phyloP scores from a whole-genome alignment of 2,888 invertebrate genomes.

The Sceliomorpha sp. region DNA sequence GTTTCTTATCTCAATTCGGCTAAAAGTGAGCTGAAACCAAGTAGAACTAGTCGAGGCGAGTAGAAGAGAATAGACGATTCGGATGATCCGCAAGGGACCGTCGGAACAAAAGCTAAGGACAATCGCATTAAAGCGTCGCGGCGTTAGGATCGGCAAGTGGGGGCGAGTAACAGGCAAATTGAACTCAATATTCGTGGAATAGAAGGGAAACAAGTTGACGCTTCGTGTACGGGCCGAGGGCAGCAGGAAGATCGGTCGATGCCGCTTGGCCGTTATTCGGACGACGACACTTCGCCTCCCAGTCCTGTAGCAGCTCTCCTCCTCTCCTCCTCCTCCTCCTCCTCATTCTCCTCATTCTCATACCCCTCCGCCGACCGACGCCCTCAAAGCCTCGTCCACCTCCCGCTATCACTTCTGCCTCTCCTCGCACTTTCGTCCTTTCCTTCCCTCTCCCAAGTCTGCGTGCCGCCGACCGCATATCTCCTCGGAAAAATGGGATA shows the following conservation, averaged over 20 bases:
- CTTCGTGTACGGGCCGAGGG: constrained; percentile 72
- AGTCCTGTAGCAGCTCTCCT: constrained; percentile 66
- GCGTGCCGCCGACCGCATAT: constrained; percentile 65
- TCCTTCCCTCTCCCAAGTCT: constrained; percentile 64
- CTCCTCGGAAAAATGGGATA: constrained; percentile 54
- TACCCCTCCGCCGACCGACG: constrained; percentile 56
- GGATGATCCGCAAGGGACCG: constrained; percentile 61
- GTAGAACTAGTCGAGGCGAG: constrained; percentile 34
- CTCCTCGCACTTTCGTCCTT: constrained; percentile 59
- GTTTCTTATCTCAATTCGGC: constrained; percentile 36
- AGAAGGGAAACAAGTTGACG: constrained; percentile 80
- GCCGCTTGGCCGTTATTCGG: constrained; percentile 81
- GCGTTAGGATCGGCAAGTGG: constrained; percentile 55
- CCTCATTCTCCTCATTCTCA: constrained; percentile 54
- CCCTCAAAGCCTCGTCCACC: constrained; percentile 57
- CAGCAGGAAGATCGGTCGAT: constrained; percentile 79
- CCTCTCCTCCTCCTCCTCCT: constrained; percentile 46
- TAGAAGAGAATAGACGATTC: constrained; percentile 43
- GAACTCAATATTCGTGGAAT: constrained; percentile 78
- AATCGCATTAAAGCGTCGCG: constrained; percentile 71
- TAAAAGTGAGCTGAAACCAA: constrained; percentile 30
- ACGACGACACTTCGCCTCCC: constrained; percentile 80
- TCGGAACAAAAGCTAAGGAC: constrained; percentile 66
- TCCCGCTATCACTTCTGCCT: constrained; percentile 56
- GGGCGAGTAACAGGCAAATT: constrained; percentile 73